Conservation (phyloP, 2,888 invertebrate species). For the Tenthredo mesomela region DNA sequence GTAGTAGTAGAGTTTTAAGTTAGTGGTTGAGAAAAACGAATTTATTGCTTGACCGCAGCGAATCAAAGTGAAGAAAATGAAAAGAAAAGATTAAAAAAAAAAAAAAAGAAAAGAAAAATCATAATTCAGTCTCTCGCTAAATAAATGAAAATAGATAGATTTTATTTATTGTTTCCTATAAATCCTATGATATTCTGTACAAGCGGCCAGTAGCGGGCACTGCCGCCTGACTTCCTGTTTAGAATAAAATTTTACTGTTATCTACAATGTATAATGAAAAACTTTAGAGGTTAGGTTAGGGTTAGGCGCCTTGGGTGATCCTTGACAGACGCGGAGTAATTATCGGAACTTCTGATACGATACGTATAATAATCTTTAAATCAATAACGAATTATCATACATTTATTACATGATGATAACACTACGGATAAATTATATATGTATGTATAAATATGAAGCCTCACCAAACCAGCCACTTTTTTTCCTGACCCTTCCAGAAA, state of each 20-base stretch:
- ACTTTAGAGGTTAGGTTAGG: slow-evolving; percentile 8
- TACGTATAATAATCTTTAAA: slow-evolving; percentile 27
- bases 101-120: background rate
- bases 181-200: slow-evolving; percentile 62
- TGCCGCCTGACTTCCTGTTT: slow-evolving; percentile 70
- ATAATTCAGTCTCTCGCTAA: slow-evolving; percentile 51
- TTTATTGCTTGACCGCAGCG: slow-evolving; percentile 59
- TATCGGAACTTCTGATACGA: background rate
- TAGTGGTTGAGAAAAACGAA: slow-evolving; percentile 56
- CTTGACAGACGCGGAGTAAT: background rate
- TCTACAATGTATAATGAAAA: slow-evolving; percentile 54
- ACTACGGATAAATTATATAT: background rate
- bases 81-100: background rate
- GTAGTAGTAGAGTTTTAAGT: slow-evolving; percentile 49
- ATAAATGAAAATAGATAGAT: slow-evolving; percentile 74
- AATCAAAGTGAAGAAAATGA: background rate
- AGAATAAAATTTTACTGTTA: slow-evolving; percentile 61
- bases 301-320: slow-evolving; percentile 5
- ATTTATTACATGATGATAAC: background rate
- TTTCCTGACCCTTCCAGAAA: too few relatives aligned
- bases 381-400: slow-evolving; percentile 5
- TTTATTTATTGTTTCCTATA: slow-evolving; percentile 76
- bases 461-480: too few relatives aligned
- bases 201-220: slow-evolving; percentile 74
- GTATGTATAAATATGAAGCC: background rate